A percentile compares a stretch with the other conserved stretches of the same genome.
These are phyloP conservation scores for Venturia canescens DNA, from an alignment of 1,140 invertebrate genomes.

Conservation along the genomic window DNA sequence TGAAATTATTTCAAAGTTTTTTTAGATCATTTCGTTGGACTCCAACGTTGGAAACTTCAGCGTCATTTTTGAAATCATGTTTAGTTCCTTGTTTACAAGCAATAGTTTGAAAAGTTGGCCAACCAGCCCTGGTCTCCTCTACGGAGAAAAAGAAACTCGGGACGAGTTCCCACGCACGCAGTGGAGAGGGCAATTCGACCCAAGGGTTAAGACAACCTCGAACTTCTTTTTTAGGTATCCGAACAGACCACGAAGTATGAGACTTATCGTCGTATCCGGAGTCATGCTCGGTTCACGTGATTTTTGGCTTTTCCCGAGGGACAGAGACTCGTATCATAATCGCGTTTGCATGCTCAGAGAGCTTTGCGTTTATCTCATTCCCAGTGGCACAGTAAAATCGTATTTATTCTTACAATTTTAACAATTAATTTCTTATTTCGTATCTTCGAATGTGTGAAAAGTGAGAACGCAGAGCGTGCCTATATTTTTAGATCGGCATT, in stretches of 20 bases:
- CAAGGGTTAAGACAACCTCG: neutral
- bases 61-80: too few species aligned
- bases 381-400: neutral
- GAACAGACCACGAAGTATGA: neutral
- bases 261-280: neutral
- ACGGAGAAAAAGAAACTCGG: neutral
- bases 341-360: neutral
- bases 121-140: too few species aligned
- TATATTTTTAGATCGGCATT: too few species aligned
- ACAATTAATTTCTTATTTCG: too few species aligned
- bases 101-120: too few species aligned
- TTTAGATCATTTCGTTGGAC: too few species aligned
- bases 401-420: neutral
- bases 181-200: neutral
- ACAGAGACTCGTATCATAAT: neutral
- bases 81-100: too few species aligned
- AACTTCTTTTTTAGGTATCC: too few species aligned
- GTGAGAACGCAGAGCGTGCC: too few species aligned
- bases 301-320: neutral
- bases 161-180: neutral
- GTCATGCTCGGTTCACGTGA: neutral
- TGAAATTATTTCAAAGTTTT: too few species aligned
- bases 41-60: too few species aligned
- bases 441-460: too few species aligned
- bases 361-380: neutral